These are phyloP conservation scores for Propsilocerus akamusi DNA, from an alignment of 1,140 invertebrate genomes.

Conservation along the genomic window DNA sequence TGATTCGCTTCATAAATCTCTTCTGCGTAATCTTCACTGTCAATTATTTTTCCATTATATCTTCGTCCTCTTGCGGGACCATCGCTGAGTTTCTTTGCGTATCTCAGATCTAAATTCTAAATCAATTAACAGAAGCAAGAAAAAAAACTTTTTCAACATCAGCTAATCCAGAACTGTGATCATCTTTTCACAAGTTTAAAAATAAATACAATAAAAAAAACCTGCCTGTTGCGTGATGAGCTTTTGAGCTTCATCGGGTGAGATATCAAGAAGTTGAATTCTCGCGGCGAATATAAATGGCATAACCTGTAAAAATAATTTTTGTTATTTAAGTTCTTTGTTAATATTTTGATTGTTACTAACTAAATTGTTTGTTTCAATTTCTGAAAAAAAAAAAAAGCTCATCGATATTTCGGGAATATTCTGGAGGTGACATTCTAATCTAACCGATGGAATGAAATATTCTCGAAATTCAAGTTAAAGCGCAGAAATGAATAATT, in stretches of 20 bases:
- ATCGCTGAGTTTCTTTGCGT: conserved; percentile 28
- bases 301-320: no score
- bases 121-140: not conserved
- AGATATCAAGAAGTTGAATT: conserved; percentile 25
- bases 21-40: conserved; percentile 41
- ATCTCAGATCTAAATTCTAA: conserved; percentile 23
- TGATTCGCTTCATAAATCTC: conserved; percentile 42
- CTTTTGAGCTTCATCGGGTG: conserved; percentile 38
- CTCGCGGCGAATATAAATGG: not conserved
- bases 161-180: no score
- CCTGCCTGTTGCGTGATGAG: conserved; percentile 20
- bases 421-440: no score
- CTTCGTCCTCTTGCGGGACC: conserved; percentile 25
- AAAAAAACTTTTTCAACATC: conserved; percentile 8
- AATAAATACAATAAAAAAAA: not conserved
- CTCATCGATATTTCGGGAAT: no score
- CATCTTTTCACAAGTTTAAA: no score
- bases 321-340: no score
- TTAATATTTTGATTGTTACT: no score
- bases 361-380: no score
- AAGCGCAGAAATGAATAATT: no score
- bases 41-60: conserved; percentile 33
- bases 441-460: no score
- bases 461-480: no score
- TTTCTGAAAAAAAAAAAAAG: no score